These are phyloP conservation scores for Thecophora atra DNA, from an alignment of 2,888 invertebrate species.

Conservation along the genomic window DNA sequence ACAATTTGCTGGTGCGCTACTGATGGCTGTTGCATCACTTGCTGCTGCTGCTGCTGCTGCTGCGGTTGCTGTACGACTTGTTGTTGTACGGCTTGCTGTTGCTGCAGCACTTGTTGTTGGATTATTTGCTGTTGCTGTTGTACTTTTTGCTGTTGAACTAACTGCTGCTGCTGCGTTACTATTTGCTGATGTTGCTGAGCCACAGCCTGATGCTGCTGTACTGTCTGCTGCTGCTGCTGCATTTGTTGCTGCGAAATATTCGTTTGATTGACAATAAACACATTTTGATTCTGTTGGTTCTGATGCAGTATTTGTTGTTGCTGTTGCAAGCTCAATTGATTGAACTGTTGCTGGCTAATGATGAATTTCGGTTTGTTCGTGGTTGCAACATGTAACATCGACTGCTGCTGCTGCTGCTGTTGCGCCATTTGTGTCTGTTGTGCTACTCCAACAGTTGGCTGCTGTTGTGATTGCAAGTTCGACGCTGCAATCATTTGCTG, in stretches of 20 bases:
- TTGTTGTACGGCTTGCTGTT: constrained; percentile 61
- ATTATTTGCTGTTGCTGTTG: constrained; percentile 61
- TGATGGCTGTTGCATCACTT: constrained; percentile 55
- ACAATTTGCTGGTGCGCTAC: constrained; percentile 51
- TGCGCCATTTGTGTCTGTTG: constrained; percentile 40
- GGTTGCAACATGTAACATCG: constrained; percentile 46
- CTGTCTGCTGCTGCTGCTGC: constrained; percentile 64
- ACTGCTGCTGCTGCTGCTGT: constrained; percentile 51
- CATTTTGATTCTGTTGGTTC: constrained; percentile 66
- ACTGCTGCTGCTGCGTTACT: constrained; percentile 49
- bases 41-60: constrained; percentile 56
- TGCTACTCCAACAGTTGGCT: constrained; percentile 36
- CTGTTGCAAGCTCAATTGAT: constrained; percentile 72
- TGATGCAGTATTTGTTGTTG: constrained; percentile 66
- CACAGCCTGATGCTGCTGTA: constrained; percentile 56
- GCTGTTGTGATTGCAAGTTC: constrained; percentile 49
- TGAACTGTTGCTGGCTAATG: constrained; percentile 72
- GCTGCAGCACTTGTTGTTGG: constrained; percentile 58
- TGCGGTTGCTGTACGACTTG: constrained; percentile 49
- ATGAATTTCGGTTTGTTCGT: constrained; percentile 62
- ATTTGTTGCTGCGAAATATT: constrained; percentile 52
- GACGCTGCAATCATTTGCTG: constrained; percentile 34
- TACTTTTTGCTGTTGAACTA: constrained; percentile 46
- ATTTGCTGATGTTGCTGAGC: constrained; percentile 47
- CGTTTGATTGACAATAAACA: constrained; percentile 63